Conservation (phyloP, 2,797 vertebrate species). For the Meda fulgida region DNA sequence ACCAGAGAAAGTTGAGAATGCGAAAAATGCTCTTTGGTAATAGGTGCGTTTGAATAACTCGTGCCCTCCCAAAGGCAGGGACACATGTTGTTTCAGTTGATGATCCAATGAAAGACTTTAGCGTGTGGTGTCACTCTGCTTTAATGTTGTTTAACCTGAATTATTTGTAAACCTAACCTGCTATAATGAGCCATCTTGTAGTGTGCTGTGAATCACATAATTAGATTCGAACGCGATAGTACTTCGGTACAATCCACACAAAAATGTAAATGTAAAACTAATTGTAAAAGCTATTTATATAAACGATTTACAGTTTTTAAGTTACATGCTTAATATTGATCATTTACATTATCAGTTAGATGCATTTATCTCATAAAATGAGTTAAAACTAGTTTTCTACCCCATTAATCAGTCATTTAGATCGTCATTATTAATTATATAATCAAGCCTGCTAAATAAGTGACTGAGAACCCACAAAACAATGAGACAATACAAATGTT, state of each 20-base stretch:
- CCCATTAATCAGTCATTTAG: background rate
- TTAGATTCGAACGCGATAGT: background rate
- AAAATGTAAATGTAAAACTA: background rate
- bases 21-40: conserved; percentile 58
- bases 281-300: background rate
- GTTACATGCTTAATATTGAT: background rate
- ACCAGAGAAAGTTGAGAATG: conserved; percentile 56
- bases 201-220: background rate
- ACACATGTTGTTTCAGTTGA: background rate
- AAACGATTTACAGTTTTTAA: background rate
- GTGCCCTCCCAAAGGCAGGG: conserved; percentile 53
- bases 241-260: background rate
- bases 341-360: background rate
- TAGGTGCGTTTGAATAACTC: conserved; percentile 82
- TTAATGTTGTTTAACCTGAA: background rate
- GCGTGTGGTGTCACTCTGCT: background rate
- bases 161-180: background rate
- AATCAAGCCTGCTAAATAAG: background rate
- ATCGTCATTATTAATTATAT: background rate
- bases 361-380: background rate
- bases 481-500: background rate
- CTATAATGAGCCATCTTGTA: background rate
- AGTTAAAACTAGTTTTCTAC: background rate
- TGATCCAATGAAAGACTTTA: background rate
- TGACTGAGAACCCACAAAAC: background rate